A percentile compares a stretch with the other conserved stretches of the same genome.
These are phyloP conservation scores for Phyllotreta striolata DNA, from an alignment of 2,888 invertebrate species.

Conservation along the genomic window DNA sequence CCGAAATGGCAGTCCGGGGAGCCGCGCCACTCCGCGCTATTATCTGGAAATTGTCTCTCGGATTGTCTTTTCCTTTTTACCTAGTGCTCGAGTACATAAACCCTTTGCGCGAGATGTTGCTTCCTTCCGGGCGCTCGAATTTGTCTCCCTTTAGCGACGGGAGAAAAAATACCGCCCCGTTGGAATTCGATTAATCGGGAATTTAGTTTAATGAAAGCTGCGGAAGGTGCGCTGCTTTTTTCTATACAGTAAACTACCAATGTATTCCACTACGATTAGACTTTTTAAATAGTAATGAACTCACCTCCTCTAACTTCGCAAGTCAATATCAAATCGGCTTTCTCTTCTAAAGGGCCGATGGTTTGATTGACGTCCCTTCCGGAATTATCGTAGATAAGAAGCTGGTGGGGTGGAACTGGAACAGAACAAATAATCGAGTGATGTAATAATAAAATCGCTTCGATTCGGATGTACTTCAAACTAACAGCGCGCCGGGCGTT, in stretches of 20 bases:
- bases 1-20: slow-evolving; percentile 46
- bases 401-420: slow-evolving; percentile 89
- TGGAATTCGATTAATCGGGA: slow-evolving; percentile 4
- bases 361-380: slow-evolving; percentile 82
- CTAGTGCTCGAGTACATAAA: slow-evolving; percentile 24
- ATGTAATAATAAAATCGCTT: background rate
- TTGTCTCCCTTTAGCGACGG: slow-evolving; percentile 19
- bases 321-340: slow-evolving; percentile 79
- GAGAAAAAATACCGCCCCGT: slow-evolving; percentile 9
- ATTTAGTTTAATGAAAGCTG: background rate
- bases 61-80: slow-evolving; percentile 37
- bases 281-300: slow-evolving; percentile 49
- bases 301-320: slow-evolving; percentile 91
- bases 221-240: no score
- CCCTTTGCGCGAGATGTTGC: slow-evolving; percentile 20
- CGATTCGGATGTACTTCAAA: no score
- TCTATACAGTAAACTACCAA: no score
- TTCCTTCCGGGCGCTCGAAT: slow-evolving; percentile 12
- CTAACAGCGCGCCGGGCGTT: no score
- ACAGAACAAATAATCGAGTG: slow-evolving; percentile 51
- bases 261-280: no score
- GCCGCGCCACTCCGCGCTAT: slow-evolving; percentile 34
- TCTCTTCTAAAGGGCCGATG: slow-evolving; percentile 84
- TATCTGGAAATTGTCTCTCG: slow-evolving; percentile 37
- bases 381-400: slow-evolving; percentile 83